Evolutionary conservation across 1,140 invertebrate species (phyloP).

Genomic region (Papilio polytes): DNA sequence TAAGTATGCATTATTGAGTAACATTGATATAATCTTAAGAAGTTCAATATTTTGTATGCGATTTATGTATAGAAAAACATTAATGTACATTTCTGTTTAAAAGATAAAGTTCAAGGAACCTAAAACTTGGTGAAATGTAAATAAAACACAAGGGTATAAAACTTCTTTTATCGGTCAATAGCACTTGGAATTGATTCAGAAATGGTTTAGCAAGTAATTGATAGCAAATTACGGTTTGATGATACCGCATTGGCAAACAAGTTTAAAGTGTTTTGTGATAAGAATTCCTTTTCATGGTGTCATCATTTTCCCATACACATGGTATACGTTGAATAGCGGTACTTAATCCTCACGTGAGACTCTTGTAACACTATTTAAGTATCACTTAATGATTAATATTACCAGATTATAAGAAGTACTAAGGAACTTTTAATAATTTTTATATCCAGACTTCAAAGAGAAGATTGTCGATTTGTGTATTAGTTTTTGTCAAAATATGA

Average conservation of each 20-base stretch:
- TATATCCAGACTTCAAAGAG: background rate
- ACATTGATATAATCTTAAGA: too few species aligned
- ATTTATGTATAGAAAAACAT: background rate
- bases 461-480: background rate
- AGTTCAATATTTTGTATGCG: background rate
- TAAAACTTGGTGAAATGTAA: background rate
- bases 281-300: slow-evolving; percentile 3
- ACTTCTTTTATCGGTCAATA: background rate
- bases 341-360: background rate
- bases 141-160: background rate
- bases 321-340: background rate
- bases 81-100: background rate
- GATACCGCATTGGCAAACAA: slow-evolving; percentile 9
- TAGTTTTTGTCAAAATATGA: background rate
- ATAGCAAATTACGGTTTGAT: slow-evolving; percentile 7
- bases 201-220: background rate
- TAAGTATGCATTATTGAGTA: too few species aligned
- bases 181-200: background rate
- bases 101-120: background rate
- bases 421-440: background rate
- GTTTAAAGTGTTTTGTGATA: slow-evolving; percentile 4
- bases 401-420: background rate
- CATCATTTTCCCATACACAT: background rate
- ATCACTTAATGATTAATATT: background rate
- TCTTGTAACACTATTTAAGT: background rate